Percentiles rank a stretch among this genome's conserved stretches.
phyloP scores from a whole-genome alignment of 1,140 invertebrate species.

The Chelonus insularis region DNA sequence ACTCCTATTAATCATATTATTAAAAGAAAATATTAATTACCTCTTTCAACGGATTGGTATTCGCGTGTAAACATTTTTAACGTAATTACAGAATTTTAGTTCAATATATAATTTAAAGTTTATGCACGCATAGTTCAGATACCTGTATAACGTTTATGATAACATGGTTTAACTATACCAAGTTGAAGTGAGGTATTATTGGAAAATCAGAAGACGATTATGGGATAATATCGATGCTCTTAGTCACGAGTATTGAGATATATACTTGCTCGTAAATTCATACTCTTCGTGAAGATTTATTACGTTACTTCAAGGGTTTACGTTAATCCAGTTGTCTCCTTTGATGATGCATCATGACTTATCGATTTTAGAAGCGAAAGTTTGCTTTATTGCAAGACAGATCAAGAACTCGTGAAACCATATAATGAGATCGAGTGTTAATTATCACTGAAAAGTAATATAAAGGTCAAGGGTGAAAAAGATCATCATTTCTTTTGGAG shows the following conservation, averaged over 20 bases:
- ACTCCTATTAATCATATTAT: no score
- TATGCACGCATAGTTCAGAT: neutral
- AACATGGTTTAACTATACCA: neutral
- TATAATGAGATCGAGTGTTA: no score
- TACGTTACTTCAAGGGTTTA: neutral
- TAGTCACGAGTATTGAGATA: neutral
- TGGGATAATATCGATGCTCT: slow-evolving; percentile 5
- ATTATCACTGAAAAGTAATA: no score
- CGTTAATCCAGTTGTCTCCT: neutral
- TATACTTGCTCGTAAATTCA: slow-evolving; percentile 10
- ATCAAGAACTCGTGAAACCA: no score
- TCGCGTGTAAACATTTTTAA: no score
- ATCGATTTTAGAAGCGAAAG: no score
- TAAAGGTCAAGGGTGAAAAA: no score
- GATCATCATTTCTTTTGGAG: no score
- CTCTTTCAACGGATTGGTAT: no score
- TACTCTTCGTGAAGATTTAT: slow-evolving; percentile 4
- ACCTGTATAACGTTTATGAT: neutral
- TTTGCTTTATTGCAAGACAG: no score
- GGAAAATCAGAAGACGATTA: slow-evolving; percentile 11
- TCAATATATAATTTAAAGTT: neutral
- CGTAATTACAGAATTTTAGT: no score
- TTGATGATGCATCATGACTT: neutral
- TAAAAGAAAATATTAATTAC: no score
- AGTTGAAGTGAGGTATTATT: slow-evolving; percentile 3